phyloP scores from a whole-genome alignment of 2,113 vertebrate genomes.

The Pleuronectes platessa region DNA sequence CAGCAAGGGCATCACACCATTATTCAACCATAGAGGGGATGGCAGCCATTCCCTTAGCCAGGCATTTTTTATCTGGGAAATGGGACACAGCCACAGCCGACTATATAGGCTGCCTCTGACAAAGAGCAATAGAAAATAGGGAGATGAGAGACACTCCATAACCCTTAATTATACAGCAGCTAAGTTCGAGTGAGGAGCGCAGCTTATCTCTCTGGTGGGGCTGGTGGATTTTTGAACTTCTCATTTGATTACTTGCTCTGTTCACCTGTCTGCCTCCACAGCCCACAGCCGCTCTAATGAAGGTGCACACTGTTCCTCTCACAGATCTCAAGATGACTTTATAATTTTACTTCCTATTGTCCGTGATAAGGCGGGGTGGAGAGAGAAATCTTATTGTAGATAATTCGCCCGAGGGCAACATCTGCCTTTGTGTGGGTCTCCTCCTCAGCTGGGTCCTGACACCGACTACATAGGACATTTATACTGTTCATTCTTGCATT shows the following conservation, averaged over 20 bases:
- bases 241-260: constrained; percentile 74
- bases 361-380: constrained; percentile 30
- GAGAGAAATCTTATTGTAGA: constrained; percentile 46
- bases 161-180: constrained; percentile 74
- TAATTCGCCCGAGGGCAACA: constrained; percentile 68
- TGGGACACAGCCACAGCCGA: constrained; percentile 62
- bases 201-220: constrained; percentile 73
- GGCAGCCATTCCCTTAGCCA: constrained; percentile 64
- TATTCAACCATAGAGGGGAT: constrained; percentile 66
- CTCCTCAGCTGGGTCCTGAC: constrained; percentile 52
- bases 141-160: constrained; percentile 75
- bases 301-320: constrained; percentile 56
- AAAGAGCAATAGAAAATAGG: constrained; percentile 69
- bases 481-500: constrained; percentile 43
- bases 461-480: constrained; percentile 54
- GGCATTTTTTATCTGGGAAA: constrained; percentile 71
- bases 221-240: constrained; percentile 69
- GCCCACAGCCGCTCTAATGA: constrained; percentile 70
- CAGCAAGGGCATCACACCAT: constrained; percentile 69
- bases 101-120: constrained; percentile 68
- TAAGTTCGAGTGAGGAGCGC: constrained; percentile 57
- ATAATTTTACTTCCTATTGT: constrained; percentile 59
- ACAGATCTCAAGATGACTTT: constrained; percentile 55
- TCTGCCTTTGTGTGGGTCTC: constrained; percentile 62
- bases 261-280: constrained; percentile 72